Evolutionary conservation across 2,113 vertebrate genomes (phyloP).

Genomic region (Laticauda colubrina): DNA sequence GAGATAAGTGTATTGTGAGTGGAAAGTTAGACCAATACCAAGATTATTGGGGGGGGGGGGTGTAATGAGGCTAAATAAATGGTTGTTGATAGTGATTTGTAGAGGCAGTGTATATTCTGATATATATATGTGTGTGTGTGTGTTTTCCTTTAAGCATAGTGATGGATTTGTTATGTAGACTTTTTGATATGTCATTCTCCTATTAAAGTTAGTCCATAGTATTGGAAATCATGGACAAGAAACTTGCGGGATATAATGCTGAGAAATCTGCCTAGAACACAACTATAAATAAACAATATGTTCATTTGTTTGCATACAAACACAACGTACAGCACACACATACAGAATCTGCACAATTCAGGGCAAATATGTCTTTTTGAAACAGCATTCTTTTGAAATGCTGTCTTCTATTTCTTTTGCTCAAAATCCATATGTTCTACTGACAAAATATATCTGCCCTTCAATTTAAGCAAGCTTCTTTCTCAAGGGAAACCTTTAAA

Average conservation of each 20-base stretch:
- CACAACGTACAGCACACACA: background rate
- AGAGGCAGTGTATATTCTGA: too few relatives aligned
- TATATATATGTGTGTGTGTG: too few relatives aligned
- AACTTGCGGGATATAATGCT: background rate
- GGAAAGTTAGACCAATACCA: too few relatives aligned
- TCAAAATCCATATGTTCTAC: background rate
- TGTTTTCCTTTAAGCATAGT: too few relatives aligned
- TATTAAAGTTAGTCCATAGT: background rate
- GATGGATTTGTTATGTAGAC: too few relatives aligned
- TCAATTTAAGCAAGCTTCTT: background rate
- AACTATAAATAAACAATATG: background rate
- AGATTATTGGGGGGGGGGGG: too few relatives aligned
- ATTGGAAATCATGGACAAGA: background rate
- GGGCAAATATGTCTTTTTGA: background rate
- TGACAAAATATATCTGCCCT: background rate
- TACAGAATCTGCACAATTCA: background rate
- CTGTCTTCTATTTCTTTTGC: background rate
- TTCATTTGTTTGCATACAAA: too few relatives aligned
- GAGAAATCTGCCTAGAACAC: background rate
- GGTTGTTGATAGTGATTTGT: too few relatives aligned
- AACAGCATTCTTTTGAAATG: background rate
- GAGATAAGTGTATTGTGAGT: too few relatives aligned
- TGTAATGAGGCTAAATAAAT: too few relatives aligned
- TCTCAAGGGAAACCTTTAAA: background rate
- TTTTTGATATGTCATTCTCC: background rate